A percentile compares a stretch with the other conserved stretches of the same genome.
phyloP scores from a whole-genome alignment of 2,113 vertebrate species.

The Tetrax tetrax region DNA sequence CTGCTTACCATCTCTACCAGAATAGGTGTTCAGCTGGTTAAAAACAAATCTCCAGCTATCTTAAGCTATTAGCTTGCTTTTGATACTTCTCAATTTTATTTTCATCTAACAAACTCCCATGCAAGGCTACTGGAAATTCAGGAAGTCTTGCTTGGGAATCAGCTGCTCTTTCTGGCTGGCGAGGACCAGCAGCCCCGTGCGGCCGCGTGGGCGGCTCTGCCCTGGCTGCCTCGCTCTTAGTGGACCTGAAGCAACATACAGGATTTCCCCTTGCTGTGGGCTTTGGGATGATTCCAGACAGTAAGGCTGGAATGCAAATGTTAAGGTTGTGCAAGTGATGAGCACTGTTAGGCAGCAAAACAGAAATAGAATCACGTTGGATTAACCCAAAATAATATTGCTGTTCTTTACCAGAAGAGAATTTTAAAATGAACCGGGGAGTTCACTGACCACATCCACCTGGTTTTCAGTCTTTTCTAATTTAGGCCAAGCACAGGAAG shows the following conservation, averaged over 20 bases:
- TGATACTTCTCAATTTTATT: background rate
- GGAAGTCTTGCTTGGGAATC: background rate
- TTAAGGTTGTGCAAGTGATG: background rate
- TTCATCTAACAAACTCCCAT: background rate
- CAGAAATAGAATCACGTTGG: background rate
- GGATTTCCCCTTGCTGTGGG: background rate
- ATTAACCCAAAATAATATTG: background rate
- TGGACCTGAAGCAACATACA: background rate
- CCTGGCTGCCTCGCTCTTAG: background rate
- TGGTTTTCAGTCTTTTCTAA: background rate
- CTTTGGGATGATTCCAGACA: background rate
- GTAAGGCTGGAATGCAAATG: background rate
- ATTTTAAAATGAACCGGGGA: background rate
- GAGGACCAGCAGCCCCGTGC: rapidly evolving
- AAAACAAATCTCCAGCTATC: background rate
- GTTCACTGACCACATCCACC: background rate
- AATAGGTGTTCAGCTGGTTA: background rate
- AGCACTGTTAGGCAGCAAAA: background rate
- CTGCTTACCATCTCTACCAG: background rate
- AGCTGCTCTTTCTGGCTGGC: no score
- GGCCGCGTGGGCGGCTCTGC: rapidly evolving
- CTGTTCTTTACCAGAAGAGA: background rate
- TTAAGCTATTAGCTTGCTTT: background rate
- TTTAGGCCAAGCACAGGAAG: background rate
- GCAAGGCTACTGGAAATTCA: background rate